phyloP scores from a whole-genome alignment of 2,888 invertebrate genomes.

The Cantharis rustica region DNA sequence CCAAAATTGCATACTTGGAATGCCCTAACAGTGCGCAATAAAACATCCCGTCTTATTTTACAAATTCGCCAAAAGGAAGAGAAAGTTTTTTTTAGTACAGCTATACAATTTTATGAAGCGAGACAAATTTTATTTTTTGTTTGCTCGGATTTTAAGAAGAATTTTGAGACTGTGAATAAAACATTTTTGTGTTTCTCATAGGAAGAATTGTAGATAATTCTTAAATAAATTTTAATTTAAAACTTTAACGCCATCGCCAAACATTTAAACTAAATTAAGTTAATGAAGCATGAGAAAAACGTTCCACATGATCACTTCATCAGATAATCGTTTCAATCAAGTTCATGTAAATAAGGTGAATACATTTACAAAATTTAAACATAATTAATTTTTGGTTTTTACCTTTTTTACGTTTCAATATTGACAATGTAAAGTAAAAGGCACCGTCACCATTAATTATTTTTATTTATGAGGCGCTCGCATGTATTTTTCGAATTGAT shows the following conservation, averaged over 20 bases:
- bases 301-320: neutral
- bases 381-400: neutral
- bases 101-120: neutral
- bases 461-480: constrained; percentile 32
- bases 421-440: constrained; percentile 7
- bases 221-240: neutral
- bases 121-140: constrained; percentile 8
- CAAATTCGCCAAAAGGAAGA: constrained; percentile 23
- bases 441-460: constrained; percentile 20
- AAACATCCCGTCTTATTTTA: neutral
- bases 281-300: neutral
- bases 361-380: neutral
- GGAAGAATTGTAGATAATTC: neutral
- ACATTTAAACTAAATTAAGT: neutral
- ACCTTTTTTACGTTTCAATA: neutral
- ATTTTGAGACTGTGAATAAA: neutral
- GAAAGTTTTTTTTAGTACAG: constrained; percentile 32
- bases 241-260: neutral
- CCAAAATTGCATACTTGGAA: neutral
- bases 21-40: neutral
- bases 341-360: neutral
- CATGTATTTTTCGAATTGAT: constrained; percentile 44
- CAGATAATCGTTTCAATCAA: neutral
- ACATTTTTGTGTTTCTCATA: neutral
- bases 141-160: neutral